These are phyloP conservation scores for Lepidonotus clava DNA, from an alignment of 2,888 invertebrate genomes.

Conservation along the genomic window DNA sequence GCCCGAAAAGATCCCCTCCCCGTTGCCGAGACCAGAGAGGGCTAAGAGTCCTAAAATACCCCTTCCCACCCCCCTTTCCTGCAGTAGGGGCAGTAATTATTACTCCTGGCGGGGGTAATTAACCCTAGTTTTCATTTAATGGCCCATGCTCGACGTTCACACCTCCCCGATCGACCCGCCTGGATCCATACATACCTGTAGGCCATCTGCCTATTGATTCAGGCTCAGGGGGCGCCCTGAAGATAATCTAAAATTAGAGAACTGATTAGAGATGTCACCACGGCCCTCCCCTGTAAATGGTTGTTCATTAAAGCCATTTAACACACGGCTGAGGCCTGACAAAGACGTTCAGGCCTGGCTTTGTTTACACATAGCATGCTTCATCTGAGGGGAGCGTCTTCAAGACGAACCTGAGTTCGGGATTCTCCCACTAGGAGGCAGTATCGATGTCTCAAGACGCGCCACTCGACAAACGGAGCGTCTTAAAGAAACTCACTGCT, in stretches of 20 bases:
- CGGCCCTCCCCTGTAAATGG: background rate
- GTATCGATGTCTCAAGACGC: background rate
- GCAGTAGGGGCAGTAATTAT: background rate
- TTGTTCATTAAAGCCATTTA: slow-evolving; percentile 26
- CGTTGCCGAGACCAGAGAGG: too few relatives aligned
- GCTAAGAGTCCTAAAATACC: too few relatives aligned
- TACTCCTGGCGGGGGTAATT: background rate
- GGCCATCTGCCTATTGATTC: slow-evolving; percentile 2
- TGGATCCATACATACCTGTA: slow-evolving; percentile 45
- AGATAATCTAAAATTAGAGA: slow-evolving; percentile 21
- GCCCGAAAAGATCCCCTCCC: too few relatives aligned
- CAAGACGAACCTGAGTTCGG: background rate
- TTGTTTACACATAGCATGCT: background rate
- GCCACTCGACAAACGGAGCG: too few relatives aligned
- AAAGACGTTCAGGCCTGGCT: background rate
- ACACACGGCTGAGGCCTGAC: background rate
- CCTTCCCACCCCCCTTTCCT: background rate
- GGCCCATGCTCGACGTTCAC: background rate
- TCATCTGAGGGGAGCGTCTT: background rate
- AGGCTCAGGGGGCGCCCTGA: background rate
- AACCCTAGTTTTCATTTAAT: slow-evolving; percentile 48
- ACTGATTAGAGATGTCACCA: slow-evolving; percentile 17
- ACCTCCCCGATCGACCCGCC: background rate
- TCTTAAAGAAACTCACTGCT: too few relatives aligned
- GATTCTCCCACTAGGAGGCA: background rate